These are phyloP conservation scores for Catharus fuscescens DNA, from an alignment of 2,113 vertebrate genomes.

Conservation along the genomic window DNA sequence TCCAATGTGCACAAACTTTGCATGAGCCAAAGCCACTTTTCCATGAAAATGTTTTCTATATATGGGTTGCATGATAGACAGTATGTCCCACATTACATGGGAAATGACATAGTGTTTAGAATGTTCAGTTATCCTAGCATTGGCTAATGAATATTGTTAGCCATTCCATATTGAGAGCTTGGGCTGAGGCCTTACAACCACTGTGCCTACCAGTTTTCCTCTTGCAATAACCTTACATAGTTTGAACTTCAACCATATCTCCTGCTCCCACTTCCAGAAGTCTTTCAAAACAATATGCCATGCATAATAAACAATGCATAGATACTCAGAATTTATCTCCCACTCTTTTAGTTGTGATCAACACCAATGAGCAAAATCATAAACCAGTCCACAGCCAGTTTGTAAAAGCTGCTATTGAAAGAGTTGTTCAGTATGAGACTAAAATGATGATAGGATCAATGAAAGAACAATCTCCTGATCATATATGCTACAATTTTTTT, in stretches of 20 bases:
- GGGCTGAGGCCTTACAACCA: background rate
- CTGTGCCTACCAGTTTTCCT: background rate
- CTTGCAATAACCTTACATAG: background rate
- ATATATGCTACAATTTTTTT: background rate
- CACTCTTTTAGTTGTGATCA: background rate
- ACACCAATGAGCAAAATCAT: background rate
- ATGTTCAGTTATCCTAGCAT: background rate
- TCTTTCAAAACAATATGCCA: background rate
- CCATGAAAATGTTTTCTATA: background rate
- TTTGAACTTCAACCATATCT: background rate
- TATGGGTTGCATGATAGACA: background rate
- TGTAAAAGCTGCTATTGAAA: background rate
- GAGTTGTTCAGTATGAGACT: background rate
- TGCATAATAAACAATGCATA: background rate
- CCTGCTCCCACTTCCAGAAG: background rate
- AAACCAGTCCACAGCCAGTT: background rate
- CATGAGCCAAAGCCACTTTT: background rate
- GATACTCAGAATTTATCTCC: background rate
- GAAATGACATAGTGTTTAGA: background rate
- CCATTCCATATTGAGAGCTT: background rate
- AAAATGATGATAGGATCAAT: background rate
- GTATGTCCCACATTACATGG: background rate
- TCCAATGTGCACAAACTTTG: background rate
- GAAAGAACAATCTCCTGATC: background rate
- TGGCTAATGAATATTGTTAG: background rate